These are phyloP conservation scores for Drosophila subobscura DNA, from an alignment of 1,140 invertebrate species.

Conservation along the genomic window DNA sequence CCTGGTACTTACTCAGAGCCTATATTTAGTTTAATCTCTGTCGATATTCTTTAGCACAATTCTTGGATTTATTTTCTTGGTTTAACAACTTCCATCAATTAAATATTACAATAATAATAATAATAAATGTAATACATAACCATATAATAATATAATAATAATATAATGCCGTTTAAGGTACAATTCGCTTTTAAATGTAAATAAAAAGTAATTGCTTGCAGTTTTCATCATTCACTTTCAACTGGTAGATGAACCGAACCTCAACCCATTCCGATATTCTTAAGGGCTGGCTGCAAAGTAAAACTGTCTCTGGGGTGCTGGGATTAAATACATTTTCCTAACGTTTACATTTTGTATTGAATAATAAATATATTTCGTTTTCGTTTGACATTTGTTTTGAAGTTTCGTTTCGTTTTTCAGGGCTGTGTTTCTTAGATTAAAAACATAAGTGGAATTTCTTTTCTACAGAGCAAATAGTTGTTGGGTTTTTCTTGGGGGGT, in stretches of 20 bases:
- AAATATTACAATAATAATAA: slow-evolving; percentile 58
- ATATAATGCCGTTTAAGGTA: slow-evolving; percentile 74
- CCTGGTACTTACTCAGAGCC: slow-evolving; percentile 42
- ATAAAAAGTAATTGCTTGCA: slow-evolving; percentile 55
- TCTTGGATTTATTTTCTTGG: slow-evolving; percentile 63
- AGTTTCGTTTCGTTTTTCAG: slow-evolving; percentile 39
- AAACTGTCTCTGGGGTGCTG: slow-evolving; percentile 20
- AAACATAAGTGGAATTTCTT: not conserved
- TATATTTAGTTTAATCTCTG: not conserved
- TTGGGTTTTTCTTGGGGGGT: not conserved
- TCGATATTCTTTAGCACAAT: slow-evolving; percentile 50
- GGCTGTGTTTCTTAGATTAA: slow-evolving; percentile 1
- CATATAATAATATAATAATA: slow-evolving; percentile 29
- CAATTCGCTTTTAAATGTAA: slow-evolving; percentile 67
- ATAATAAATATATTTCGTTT: slow-evolving; percentile 30
- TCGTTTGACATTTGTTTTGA: slow-evolving; percentile 38
- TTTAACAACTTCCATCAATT: slow-evolving; percentile 69
- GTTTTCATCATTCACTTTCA: slow-evolving; percentile 26
- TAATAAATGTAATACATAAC: slow-evolving; percentile 55
- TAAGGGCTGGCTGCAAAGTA: slow-evolving; percentile 28
- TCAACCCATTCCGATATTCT: slow-evolving; percentile 3
- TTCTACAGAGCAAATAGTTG: slow-evolving; percentile 16
- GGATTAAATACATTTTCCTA: slow-evolving; percentile 36
- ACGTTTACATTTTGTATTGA: slow-evolving; percentile 21
- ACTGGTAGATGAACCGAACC: not conserved